These are phyloP conservation scores for Andrena hattorfiana DNA, from an alignment of 2,888 invertebrate species.

Conservation along the genomic window DNA sequence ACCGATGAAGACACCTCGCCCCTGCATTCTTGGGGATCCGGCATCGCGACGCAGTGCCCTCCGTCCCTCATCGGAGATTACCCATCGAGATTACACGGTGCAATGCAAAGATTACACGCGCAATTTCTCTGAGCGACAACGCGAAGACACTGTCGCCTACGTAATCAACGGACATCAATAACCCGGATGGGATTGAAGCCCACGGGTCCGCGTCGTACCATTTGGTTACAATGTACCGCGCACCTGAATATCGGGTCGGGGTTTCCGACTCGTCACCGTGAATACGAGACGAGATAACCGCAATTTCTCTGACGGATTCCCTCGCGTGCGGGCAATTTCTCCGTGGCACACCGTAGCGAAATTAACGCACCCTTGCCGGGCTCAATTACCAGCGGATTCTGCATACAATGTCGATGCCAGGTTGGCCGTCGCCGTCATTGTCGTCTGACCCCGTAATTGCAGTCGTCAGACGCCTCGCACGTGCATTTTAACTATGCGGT, in stretches of 20 bases:
- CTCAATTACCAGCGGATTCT: conserved; percentile 68
- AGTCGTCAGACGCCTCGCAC: conserved; percentile 9
- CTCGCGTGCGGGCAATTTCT: conserved; percentile 31
- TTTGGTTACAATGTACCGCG: conserved; percentile 54
- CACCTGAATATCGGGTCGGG: conserved; percentile 36
- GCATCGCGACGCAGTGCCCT: background rate
- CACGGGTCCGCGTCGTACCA: conserved; percentile 42
- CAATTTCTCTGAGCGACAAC: conserved; percentile 21
- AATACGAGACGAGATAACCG: conserved; percentile 21
- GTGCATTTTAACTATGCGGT: conserved; percentile 14
- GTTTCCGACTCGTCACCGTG: conserved; percentile 7
- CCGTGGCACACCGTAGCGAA: conserved; percentile 21
- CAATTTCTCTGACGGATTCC: conserved; percentile 17
- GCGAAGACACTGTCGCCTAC: conserved; percentile 40
- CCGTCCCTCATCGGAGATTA: background rate
- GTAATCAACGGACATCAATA: conserved; percentile 48
- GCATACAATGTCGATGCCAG: conserved; percentile 74
- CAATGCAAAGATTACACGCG: conserved; percentile 20
- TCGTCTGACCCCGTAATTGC: conserved; percentile 31
- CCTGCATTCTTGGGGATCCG: background rate
- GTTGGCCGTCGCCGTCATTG: conserved; percentile 32
- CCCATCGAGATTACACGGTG: conserved; percentile 21
- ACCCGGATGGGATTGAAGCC: conserved; percentile 44
- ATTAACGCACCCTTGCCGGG: conserved; percentile 72
- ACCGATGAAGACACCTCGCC: background rate